phyloP scores from a whole-genome alignment of 2,888 invertebrate genomes.

The Drosophila kambysellisi region DNA sequence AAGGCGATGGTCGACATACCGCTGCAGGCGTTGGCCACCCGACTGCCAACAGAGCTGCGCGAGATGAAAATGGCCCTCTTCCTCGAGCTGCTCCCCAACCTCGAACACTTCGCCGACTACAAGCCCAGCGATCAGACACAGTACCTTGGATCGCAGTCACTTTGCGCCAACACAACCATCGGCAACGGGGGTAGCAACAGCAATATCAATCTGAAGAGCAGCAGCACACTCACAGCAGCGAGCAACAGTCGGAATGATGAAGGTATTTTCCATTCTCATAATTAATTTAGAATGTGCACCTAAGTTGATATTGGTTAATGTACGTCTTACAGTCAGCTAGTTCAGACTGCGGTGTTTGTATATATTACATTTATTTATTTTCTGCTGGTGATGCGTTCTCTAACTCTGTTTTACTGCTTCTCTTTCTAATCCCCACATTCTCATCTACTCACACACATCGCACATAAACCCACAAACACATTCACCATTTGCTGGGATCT shows the following conservation, averaged over 20 bases:
- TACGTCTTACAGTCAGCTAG: neutral
- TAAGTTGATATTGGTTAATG: neutral
- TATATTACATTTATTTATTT: neutral
- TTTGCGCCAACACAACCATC: constrained; percentile 49
- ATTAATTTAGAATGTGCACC: neutral
- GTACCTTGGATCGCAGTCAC: constrained; percentile 53
- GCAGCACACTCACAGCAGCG: constrained; percentile 2
- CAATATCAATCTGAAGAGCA: constrained; percentile 4
- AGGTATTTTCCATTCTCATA: constrained; percentile 45
- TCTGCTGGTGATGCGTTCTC: constrained; percentile 34
- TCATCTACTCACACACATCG: constrained; percentile 14
- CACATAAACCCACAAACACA: constrained; percentile 20
- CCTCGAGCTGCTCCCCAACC: constrained; percentile 64
- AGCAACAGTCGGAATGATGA: constrained; percentile 69
- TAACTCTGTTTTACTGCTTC: constrained; percentile 30
- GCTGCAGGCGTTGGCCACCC: constrained; percentile 54
- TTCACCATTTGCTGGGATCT: constrained; percentile 26
- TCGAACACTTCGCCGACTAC: constrained; percentile 61
- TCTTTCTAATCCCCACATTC: constrained; percentile 10
- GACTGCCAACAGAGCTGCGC: constrained; percentile 67
- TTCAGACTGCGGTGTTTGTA: neutral
- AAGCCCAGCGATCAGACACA: constrained; percentile 70
- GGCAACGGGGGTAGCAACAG: constrained; percentile 14
- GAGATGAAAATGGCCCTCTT: constrained; percentile 79
- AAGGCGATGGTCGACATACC: constrained; percentile 54